Evolutionary conservation across 2,888 invertebrate genomes (phyloP).

Genomic region (Harpalus rufipes): DNA sequence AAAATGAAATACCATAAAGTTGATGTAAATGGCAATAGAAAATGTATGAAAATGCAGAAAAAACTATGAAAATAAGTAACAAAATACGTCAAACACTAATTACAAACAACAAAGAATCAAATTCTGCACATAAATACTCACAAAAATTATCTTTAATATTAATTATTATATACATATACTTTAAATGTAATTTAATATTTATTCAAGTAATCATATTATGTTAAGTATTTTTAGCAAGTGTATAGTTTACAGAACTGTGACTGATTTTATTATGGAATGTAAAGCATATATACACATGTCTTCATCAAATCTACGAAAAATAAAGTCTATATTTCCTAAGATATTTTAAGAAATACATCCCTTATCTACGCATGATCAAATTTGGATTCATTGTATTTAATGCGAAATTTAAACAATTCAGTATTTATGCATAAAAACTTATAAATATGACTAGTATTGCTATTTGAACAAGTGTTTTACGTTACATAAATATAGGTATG

Average conservation of each 20-base stretch:
- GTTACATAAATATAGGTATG: conserved; percentile 12
- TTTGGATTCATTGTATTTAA: conserved; percentile 23
- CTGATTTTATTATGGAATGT: conserved; percentile 50
- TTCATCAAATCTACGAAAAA: conserved; percentile 22
- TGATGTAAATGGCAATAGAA: neutral
- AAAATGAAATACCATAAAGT: neutral
- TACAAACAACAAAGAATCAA: conserved; percentile 35
- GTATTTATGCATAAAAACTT: conserved; percentile 31
- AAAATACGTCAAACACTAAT: neutral
- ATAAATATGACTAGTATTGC: conserved; percentile 34
- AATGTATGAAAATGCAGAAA: conserved; percentile 16
- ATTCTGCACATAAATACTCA: conserved; percentile 53
- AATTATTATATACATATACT: conserved; percentile 58
- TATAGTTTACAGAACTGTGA: conserved; percentile 51
- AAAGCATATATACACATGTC: conserved; percentile 37
- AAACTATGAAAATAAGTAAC: conserved; percentile 1
- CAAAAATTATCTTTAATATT: conserved; percentile 57
- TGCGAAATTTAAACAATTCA: conserved; percentile 24
- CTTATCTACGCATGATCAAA: conserved; percentile 22
- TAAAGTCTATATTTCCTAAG: conserved; percentile 15
- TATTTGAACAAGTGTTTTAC: conserved; percentile 15
- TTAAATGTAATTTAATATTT: conserved; percentile 58
- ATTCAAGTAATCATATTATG: conserved; percentile 50
- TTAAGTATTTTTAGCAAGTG: conserved; percentile 56
- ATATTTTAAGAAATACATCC: conserved; percentile 17